These are phyloP conservation scores for Lydus trimaculatus DNA, from an alignment of 2,888 invertebrate species.

Conservation along the genomic window DNA sequence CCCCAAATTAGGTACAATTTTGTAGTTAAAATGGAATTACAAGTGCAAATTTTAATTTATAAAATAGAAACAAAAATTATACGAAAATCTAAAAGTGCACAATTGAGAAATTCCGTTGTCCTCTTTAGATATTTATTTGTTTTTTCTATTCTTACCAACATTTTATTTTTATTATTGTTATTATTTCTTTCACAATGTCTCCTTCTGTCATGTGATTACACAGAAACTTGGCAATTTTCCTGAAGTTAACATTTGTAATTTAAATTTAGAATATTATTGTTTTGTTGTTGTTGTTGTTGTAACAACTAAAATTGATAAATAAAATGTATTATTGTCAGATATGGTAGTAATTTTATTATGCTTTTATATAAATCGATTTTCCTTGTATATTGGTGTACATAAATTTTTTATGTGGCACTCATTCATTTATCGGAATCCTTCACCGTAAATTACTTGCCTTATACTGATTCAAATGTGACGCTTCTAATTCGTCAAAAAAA, in stretches of 20 bases:
- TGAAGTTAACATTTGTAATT: background rate
- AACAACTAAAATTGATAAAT: constrained; percentile 1
- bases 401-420: background rate
- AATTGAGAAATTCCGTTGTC: background rate
- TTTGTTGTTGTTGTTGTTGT: background rate
- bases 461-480: background rate
- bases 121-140: background rate
- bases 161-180: constrained; percentile 4
- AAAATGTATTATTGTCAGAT: background rate
- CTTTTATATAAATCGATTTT: constrained; percentile 4
- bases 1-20: background rate
- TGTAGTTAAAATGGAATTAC: background rate
- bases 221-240: background rate
- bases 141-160: constrained; percentile 2
- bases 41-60: background rate
- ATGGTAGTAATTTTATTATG: background rate
- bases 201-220: background rate
- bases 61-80: background rate
- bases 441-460: background rate
- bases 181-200: background rate
- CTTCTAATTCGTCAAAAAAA: background rate
- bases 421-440: constrained; percentile 1
- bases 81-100: constrained; percentile 1
- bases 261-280: background rate
- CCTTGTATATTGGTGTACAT: background rate